These are phyloP conservation scores for Cheilosia scutellata DNA, from an alignment of 2,888 invertebrate genomes.

Conservation along the genomic window DNA sequence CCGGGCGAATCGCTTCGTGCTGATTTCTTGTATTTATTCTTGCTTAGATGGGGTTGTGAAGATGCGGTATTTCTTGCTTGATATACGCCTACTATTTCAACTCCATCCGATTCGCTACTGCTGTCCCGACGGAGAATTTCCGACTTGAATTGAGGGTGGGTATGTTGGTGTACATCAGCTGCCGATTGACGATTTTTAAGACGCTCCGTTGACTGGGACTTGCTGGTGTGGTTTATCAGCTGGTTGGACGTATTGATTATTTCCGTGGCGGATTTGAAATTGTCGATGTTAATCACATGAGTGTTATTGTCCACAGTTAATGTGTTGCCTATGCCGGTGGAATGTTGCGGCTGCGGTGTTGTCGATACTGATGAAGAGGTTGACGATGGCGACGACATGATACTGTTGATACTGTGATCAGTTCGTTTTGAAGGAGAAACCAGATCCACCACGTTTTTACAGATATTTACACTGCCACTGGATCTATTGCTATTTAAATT, in stretches of 20 bases:
- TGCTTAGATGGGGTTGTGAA: slow-evolving; percentile 44
- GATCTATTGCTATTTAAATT: slow-evolving; percentile 63
- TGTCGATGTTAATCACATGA: slow-evolving; percentile 82
- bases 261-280: slow-evolving; percentile 82
- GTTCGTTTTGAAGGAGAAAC: slow-evolving; percentile 80
- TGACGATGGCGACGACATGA: slow-evolving; percentile 77
- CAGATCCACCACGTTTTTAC: slow-evolving; percentile 76
- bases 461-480: slow-evolving; percentile 62
- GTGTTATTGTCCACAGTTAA: slow-evolving; percentile 76
- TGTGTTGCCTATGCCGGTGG: slow-evolving; percentile 70
- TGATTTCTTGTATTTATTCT: slow-evolving; percentile 71
- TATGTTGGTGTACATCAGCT: slow-evolving; percentile 35
- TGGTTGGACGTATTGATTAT: slow-evolving; percentile 83
- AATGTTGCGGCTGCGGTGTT: slow-evolving; percentile 79
- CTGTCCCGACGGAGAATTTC: slow-evolving; percentile 78
- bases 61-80: slow-evolving; percentile 76
- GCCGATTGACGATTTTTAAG: slow-evolving; percentile 48
- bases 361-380: slow-evolving; percentile 71
- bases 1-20: slow-evolving; percentile 63
- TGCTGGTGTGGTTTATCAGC: slow-evolving; percentile 77
- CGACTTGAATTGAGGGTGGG: slow-evolving; percentile 34
- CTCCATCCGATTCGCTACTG: slow-evolving; percentile 83
- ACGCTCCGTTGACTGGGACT: slow-evolving; percentile 57
- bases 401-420: slow-evolving; percentile 82
- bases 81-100: slow-evolving; percentile 83